These are phyloP conservation scores for Globodera rostochiensis DNA, from an alignment of 1,140 invertebrate species.

Conservation along the genomic window DNA sequence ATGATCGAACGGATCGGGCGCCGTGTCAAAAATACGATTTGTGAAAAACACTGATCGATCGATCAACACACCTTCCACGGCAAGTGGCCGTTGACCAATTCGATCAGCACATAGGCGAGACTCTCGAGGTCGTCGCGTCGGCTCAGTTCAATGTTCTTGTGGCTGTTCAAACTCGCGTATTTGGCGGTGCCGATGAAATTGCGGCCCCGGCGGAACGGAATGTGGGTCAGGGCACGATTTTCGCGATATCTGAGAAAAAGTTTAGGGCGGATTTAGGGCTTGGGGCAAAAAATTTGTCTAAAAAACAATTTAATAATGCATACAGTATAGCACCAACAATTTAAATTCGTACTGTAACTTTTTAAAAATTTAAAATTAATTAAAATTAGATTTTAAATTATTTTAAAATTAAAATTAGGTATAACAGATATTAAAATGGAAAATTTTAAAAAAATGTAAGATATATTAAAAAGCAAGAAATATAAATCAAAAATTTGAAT, in stretches of 20 bases:
- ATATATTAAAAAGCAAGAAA: conserved; percentile 8
- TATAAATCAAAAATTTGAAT: not conserved
- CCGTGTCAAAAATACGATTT: conserved; percentile 14
- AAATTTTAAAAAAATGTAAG: not conserved
- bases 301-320: too few species aligned
- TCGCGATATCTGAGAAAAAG: conserved; percentile 38
- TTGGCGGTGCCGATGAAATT: conserved; percentile 61
- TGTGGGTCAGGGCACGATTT: conserved; percentile 46
- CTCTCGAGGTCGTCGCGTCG: conserved; percentile 59
- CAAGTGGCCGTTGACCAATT: conserved; percentile 61
- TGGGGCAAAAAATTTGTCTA: not conserved
- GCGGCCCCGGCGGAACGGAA: conserved; percentile 49
- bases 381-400: too few species aligned
- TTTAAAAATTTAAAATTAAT: not conserved
- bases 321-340: too few species aligned
- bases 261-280: too few species aligned
- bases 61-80: conserved; percentile 49
- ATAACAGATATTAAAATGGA: too few species aligned
- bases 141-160: conserved; percentile 63
- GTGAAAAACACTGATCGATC: conserved; percentile 17
- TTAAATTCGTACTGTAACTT: not conserved
- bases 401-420: too few species aligned
- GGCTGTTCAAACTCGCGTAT: conserved; percentile 55
- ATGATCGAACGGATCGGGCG: too few species aligned
- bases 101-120: conserved; percentile 57